Conservation (phyloP, 1,140 invertebrate genomes). For the Drosophila grimshawi region DNA sequence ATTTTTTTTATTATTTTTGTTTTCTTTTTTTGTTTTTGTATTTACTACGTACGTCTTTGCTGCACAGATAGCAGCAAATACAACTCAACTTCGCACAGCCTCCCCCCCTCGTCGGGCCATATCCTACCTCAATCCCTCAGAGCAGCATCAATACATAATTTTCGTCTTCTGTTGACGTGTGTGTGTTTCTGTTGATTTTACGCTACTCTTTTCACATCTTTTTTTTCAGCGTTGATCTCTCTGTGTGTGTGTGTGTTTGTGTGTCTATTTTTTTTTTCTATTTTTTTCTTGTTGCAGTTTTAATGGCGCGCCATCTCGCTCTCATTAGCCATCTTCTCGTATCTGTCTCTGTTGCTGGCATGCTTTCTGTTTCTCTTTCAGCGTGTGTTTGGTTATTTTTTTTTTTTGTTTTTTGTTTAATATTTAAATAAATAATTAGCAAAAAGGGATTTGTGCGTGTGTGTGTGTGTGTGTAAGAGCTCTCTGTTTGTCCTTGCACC, state of each 20-base stretch:
- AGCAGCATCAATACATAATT: conserved; percentile 78
- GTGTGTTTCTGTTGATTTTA: conserved; percentile 50
- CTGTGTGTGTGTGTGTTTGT: conserved; percentile 31
- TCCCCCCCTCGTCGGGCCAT: neutral
- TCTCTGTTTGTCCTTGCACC: conserved; percentile 32
- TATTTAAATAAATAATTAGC: conserved; percentile 85
- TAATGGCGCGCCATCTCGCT: conserved; percentile 17
- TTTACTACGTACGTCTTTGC: conserved; percentile 44
- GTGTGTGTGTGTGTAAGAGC: conserved; percentile 33
- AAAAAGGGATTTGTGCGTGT: conserved; percentile 74
- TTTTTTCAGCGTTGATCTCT: conserved; percentile 3
- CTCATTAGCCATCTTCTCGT: neutral
- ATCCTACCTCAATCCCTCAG: conserved; percentile 17
- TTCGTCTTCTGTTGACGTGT: conserved; percentile 65
- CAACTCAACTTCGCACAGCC: neutral
- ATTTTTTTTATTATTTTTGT: conserved; percentile 20
- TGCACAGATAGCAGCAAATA: conserved; percentile 39
- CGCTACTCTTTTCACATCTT: conserved; percentile 61
- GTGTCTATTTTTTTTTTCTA: conserved; percentile 21
- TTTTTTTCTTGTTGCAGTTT: conserved; percentile 68
- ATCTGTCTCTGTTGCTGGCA: neutral
- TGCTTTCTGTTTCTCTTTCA: conserved; percentile 10
- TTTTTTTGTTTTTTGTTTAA: conserved; percentile 84
- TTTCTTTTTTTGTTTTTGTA: conserved; percentile 33
- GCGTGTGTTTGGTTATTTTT: conserved; percentile 66